Percentiles rank a stretch among this genome's conserved stretches.
Evolutionary conservation across 2,113 vertebrate species (phyloP).

Genomic region (Grantiella picta): DNA sequence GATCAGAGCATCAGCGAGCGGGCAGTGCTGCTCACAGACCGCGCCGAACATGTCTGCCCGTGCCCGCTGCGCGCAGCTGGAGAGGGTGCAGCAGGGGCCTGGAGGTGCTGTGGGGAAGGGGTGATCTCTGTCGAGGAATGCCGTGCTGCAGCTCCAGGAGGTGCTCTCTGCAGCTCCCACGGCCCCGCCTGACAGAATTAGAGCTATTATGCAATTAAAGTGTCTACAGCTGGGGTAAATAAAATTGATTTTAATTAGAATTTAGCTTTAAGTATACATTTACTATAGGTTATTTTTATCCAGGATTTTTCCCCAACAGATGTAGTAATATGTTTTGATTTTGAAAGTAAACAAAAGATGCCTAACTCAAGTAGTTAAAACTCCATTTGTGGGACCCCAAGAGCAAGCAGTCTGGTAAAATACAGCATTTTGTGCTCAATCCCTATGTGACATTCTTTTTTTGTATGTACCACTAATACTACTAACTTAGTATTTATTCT

Average conservation of each 20-base stretch:
- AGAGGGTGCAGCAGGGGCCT: not conserved
- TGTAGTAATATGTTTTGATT: not conserved
- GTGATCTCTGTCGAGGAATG: too few species aligned
- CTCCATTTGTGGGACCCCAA: not conserved
- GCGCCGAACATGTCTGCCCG: not conserved
- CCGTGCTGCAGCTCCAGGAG: not conserved
- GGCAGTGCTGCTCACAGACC: not conserved
- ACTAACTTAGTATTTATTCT: not conserved
- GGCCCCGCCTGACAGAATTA: not conserved
- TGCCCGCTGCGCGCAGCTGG: rapidly evolving
- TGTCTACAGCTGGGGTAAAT: not conserved
- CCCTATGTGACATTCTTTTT: not conserved
- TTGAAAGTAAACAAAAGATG: not conserved
- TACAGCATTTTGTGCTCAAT: not conserved
- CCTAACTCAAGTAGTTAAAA: not conserved
- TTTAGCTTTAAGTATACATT: not conserved
- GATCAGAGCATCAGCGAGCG: rapidly evolving
- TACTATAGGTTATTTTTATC: not conserved
- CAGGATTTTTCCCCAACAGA: not conserved
- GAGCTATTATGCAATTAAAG: not conserved
- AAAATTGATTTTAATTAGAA: not conserved
- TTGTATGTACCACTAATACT: not conserved
- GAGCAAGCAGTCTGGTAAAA: not conserved
- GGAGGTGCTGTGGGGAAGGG: not conserved
- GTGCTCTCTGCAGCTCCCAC: not conserved